Base-by-base conservation (phyloP, 2,888 invertebrate genomes). In the Drosophila acutilabella region DNA sequence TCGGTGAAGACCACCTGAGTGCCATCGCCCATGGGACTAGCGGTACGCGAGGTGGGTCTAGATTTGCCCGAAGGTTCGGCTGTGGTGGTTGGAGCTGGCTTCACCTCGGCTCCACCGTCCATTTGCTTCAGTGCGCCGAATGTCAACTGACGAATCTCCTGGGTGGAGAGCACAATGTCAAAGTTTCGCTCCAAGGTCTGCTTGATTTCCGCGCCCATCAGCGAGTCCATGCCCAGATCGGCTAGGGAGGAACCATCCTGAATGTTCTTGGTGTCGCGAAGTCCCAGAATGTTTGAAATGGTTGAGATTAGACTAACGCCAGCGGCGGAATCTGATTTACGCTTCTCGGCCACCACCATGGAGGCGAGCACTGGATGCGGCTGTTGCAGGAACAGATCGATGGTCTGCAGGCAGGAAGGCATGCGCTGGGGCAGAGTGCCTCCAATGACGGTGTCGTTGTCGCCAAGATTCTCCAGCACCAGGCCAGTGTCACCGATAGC, bases 181-280 rank as follows among this genome's bases (percentile, higher is more conserved):
- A 96, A 98, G 89, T 96, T 97, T 62, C 98, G 94, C 92, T 98
- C 98, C 58, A 99, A 93, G 0, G 97, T 97, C 93, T 98, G 98
- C 92, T 99, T 99, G 90, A 99, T 98, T 94, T 99, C 99, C 1
- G 99, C 98, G 48, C 98, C 98, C 99, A 99, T 99, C 79, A 99
- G 93, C 2, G 99, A 99, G 92, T 99, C 99, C 96, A 99, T 97
- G 70, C 99, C 99, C 42, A 99, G 94, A 92, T 99, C 99, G 30
- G 98, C 97, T 50, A 99, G 93, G 44, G 96, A 96, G 4, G 96
- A 95, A 30, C 94, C 94, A 44, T 95, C 94, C 71, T 97, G 95
- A 33, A 98, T 94, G 71, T 96, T 96, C 80, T 94, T 95, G 0
- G 95, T 93, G 89, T 99, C 98, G 92, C 98, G 97, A 88, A 99